phyloP scores from a whole-genome alignment of 2,888 invertebrate species.

The Agrypnus murinus region DNA sequence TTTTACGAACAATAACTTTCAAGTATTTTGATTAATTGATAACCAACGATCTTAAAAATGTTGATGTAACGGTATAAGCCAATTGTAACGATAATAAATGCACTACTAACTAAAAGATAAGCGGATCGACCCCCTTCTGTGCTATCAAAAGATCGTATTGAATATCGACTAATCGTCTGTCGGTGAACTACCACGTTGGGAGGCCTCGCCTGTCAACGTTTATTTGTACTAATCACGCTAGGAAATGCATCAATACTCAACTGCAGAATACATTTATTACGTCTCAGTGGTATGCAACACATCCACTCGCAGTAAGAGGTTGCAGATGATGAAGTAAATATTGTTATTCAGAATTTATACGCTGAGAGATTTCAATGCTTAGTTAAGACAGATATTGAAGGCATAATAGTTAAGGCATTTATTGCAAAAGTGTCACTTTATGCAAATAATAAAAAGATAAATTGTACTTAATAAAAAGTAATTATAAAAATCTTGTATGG shows the following conservation, averaged over 20 bases:
- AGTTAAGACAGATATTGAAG: conserved; percentile 2
- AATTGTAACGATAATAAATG: conserved; percentile 62
- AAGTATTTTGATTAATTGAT: conserved; percentile 10
- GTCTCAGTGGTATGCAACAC: not conserved
- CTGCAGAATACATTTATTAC: conserved; percentile 14
- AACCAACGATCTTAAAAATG: conserved; percentile 5
- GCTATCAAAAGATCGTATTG: conserved; percentile 61
- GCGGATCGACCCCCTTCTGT: conserved; percentile 61
- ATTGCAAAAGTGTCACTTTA: too few relatives aligned
- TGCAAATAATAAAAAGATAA: too few relatives aligned
- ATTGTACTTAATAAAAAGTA: too few relatives aligned
- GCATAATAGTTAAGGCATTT: too few relatives aligned
- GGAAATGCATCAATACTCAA: conserved; percentile 1
- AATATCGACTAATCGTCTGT: conserved; percentile 55
- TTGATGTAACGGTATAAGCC: conserved; percentile 27
- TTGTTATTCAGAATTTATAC: not conserved
- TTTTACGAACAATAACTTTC: not conserved
- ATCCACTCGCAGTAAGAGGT: not conserved
- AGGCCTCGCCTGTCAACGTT: conserved; percentile 42
- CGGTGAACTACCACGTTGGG: conserved; percentile 42
- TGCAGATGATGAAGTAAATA: conserved; percentile 9
- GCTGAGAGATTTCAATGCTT: conserved; percentile 1
- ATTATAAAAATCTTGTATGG: too few relatives aligned
- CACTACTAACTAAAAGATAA: conserved; percentile 63
- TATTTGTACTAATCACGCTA: conserved; percentile 40